Conservation (phyloP, 2,113 vertebrate genomes). For the Noctilio leporinus region DNA sequence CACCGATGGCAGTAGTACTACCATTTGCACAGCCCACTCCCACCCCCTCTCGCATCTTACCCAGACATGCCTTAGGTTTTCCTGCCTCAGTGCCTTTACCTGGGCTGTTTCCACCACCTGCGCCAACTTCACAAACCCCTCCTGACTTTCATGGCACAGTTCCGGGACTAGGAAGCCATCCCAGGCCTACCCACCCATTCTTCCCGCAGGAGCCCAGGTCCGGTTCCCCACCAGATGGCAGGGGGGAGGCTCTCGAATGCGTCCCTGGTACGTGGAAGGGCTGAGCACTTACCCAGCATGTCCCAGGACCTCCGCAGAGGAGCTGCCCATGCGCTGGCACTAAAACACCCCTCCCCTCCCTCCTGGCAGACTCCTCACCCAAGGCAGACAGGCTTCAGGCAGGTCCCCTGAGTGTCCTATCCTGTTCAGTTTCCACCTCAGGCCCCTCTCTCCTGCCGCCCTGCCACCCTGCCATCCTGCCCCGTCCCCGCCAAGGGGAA, state of each 20-base stretch:
- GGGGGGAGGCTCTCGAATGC: neutral
- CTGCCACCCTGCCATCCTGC: no score
- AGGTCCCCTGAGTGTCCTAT: neutral
- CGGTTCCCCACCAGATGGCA: neutral
- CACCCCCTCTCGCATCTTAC: neutral
- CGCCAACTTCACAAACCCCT: neutral
- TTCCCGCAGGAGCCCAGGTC: neutral
- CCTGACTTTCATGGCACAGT: neutral
- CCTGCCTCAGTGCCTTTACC: neutral
- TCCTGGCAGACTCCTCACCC: neutral
- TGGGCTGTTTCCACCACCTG: no score
- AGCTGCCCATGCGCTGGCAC: neutral
- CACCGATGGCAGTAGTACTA: rapidly evolving
- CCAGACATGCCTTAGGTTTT: no score
- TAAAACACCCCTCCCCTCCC: neutral
- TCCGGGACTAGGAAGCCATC: neutral
- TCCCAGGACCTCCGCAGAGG: neutral
- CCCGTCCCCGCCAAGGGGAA: neutral
- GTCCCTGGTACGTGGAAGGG: neutral
- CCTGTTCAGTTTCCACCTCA: neutral
- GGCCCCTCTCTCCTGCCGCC: neutral
- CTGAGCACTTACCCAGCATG: neutral
- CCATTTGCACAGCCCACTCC: neutral
- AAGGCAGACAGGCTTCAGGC: neutral
- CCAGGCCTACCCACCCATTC: neutral